Conservation (phyloP, 2,888 invertebrate species). For the Sussaba pulchella region DNA sequence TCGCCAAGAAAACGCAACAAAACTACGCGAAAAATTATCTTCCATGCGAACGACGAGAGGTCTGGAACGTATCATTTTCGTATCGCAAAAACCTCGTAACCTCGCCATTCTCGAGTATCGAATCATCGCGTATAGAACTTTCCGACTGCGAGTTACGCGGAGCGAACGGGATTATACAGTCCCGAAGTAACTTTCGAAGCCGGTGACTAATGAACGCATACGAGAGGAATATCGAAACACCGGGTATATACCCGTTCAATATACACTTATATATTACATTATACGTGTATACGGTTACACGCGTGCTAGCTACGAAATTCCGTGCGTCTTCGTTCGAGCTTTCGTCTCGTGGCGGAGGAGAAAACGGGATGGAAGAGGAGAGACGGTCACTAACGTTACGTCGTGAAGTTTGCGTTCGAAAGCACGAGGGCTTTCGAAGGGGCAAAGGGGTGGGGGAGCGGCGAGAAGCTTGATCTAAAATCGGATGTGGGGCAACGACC, state of each 20-base stretch:
- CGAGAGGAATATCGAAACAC: slow-evolving; percentile 30
- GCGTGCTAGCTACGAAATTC: slow-evolving; percentile 28
- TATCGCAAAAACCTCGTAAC: neutral
- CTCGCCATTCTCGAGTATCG: neutral
- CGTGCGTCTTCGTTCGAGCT: slow-evolving; percentile 29
- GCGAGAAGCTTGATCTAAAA: slow-evolving; percentile 80
- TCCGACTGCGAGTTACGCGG: neutral
- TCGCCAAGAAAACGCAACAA: neutral
- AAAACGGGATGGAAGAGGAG: slow-evolving; percentile 41
- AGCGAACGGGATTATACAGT: slow-evolving; percentile 12
- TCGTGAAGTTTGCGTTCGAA: slow-evolving; percentile 67
- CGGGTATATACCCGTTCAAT: slow-evolving; percentile 28
- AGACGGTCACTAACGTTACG: slow-evolving; percentile 49
- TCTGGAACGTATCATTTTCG: neutral
- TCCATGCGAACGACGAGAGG: neutral
- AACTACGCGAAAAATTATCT: neutral
- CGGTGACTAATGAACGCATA: slow-evolving; percentile 40
- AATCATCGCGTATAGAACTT: neutral
- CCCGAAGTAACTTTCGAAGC: neutral
- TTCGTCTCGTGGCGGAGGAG: no score
- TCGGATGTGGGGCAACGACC: slow-evolving; percentile 84
- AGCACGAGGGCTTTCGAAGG: slow-evolving; percentile 65
- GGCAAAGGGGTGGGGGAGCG: slow-evolving; percentile 26
- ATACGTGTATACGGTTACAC: no score
- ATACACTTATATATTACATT: slow-evolving; percentile 26